Evolutionary conservation across 2,113 vertebrate species (phyloP), one percentile per base, ranked within the genome.

Genomic region (Emydocephalus ijimae): DNA sequence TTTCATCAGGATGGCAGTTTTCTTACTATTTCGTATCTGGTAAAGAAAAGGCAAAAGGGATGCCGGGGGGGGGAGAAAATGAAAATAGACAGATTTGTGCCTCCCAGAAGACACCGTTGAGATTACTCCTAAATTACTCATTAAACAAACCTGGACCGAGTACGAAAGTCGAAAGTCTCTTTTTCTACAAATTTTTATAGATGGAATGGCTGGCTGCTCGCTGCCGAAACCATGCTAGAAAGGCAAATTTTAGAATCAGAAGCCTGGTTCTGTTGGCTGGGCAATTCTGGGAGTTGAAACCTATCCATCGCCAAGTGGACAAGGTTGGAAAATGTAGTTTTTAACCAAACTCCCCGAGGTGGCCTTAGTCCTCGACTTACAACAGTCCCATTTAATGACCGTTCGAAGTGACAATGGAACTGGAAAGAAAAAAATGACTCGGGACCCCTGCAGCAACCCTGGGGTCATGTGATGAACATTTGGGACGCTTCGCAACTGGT

Each of bases 1-100:
- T 97, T 99, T 99, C 26, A 99, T 98, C 94, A 99, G 96, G 90
- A 99, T 98, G 89, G 99, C 98, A 0, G 99, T 99, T 96, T 99
- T 99, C 97, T 99, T 99, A 96, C 99, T 99, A 96, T 99, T 99
- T 94, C 99, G 98, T 97, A 99, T 98, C 99, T 99, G 95, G 18
- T 39, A 24, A 34, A n/a, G 12, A 21, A 59, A n/a, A 12, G 18
- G 18, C 11, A n/a, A n/a, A 50, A 9, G 48, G 48, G 8, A 8
- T 48, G 39, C 39, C 39, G 39, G 11, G 7, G 26, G 15, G 0
- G 18, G 3, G 3, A 23, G 7, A 3, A 5, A 88, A 88, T 56
- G n/a, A 81, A 39, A 39, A 81, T 21, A 39, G 74, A 81, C 39
- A 21, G 43, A 43, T 81, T 43, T 74, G 69, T 8, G 29, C 48